Base-by-base conservation (phyloP, 1,140 invertebrate genomes). In the Drosophila tristis region DNA sequence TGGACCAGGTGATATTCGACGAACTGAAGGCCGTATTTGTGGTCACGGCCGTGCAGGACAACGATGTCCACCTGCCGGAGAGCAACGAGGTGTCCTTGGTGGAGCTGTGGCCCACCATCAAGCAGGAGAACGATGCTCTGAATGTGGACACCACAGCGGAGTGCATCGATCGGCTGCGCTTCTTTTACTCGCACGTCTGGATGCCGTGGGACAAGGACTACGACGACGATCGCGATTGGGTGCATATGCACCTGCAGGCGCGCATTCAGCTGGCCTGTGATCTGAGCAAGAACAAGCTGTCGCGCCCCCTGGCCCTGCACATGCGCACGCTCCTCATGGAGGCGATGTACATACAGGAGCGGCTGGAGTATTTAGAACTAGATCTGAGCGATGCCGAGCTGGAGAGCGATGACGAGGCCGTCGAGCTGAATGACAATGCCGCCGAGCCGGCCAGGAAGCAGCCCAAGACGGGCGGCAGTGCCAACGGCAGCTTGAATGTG, bases 121-220 rank as follows among this genome's bases (percentile, higher is more conserved):
- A 92, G 13, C 94, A 95, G 80, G 93, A 93, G 16, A 93, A 94
- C 55, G 61, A 77, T 2, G 93, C 86, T 3, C 59, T 93, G 4
- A 93, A 93, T 87, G 71, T 93, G 43, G 81, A 92, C 44, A 78
- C 77, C 16, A 93, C 93, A 4, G 93, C 93, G 0, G 93, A 93
- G 71, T 87, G 87, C 26, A 73, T 95, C 0, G 94, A 95, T 78
- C 92, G 93, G 39, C 60, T 93, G n/a, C 85, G 94, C 56, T 95
- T 95, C 55, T 95, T 95, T 80, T 95, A 93, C 68, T 92, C 93
- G 51, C 91, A 94, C 72, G 76, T 95, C 5, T 94, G 94, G 92
- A 94, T 94, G 93, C 94, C 95, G 3, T 95, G 94, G 94, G 95
- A 95, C 67, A 79, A 92, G 47, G 94, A 95, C 54, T 93, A 93